A percentile compares a stretch with the other conserved stretches of the same genome.
phyloP scores from a whole-genome alignment of 1,140 invertebrate genomes.

The Bombus ignitus region DNA sequence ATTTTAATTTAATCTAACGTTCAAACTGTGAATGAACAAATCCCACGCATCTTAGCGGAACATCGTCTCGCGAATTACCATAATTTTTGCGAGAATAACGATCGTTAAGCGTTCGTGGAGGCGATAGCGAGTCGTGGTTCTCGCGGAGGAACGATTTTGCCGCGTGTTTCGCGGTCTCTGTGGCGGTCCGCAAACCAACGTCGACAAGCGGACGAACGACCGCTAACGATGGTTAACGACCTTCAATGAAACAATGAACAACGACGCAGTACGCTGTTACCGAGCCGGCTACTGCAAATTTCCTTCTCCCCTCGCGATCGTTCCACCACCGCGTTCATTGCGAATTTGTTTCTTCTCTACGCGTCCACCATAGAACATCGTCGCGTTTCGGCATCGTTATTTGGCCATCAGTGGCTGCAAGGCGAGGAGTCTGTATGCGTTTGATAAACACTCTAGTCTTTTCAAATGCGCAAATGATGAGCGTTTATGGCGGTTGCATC shows the following conservation, averaged over 20 bases:
- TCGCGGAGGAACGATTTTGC: constrained; percentile 41
- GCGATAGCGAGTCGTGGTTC: constrained; percentile 31
- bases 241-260: constrained; percentile 62
- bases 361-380: too few relatives aligned
- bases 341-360: background rate
- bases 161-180: constrained; percentile 57
- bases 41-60: background rate
- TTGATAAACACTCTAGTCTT: background rate
- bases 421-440: background rate
- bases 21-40: too few relatives aligned
- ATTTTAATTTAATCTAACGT: too few relatives aligned
- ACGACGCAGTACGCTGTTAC: constrained; percentile 5
- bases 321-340: background rate
- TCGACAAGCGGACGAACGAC: constrained; percentile 50
- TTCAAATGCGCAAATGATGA: background rate
- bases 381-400: background rate
- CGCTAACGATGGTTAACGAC: constrained; percentile 63
- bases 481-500: background rate
- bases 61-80: background rate
- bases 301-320: background rate
- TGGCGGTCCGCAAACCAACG: constrained; percentile 54
- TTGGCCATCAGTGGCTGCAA: background rate
- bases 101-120: background rate
- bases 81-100: background rate
- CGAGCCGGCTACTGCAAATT: constrained; percentile 19